These are phyloP conservation scores for Sesia apiformis DNA, from an alignment of 2,888 invertebrate species.

Conservation along the genomic window DNA sequence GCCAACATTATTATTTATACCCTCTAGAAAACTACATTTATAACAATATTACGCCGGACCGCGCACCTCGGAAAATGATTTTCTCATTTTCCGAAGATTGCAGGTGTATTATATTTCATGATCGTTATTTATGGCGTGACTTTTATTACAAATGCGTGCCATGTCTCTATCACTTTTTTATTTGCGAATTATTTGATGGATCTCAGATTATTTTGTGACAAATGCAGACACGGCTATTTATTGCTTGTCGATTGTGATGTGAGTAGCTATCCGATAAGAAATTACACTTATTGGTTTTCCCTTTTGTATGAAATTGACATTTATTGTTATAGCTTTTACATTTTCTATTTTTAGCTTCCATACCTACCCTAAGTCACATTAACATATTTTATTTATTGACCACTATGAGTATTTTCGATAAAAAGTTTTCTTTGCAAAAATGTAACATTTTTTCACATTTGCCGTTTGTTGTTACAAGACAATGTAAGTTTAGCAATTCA, in stretches of 20 bases:
- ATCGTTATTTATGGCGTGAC: conserved; percentile 72
- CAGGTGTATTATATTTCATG: conserved; percentile 76
- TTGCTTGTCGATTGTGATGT: conserved; percentile 41
- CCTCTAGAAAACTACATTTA: conserved; percentile 70
- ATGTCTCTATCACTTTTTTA: conserved; percentile 73
- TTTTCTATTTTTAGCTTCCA: no score
- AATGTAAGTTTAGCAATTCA: conserved; percentile 35
- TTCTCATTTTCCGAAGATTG: conserved; percentile 73
- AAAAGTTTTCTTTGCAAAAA: neutral
- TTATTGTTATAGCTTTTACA: no score
- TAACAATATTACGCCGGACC: conserved; percentile 73
- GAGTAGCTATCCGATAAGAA: neutral
- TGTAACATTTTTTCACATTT: neutral
- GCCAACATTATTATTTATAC: conserved; percentile 70
- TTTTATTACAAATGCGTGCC: conserved; percentile 74
- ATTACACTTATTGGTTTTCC: no score
- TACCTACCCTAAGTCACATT: no score
- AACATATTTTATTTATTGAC: no score
- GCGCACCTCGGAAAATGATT: conserved; percentile 72
- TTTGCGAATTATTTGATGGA: conserved; percentile 64
- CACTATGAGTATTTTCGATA: no score
- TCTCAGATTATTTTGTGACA: conserved; percentile 55
- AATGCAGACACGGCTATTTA: conserved; percentile 47
- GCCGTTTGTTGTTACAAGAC: conserved; percentile 6
- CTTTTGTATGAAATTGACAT: no score